Evolutionary conservation across 2,888 invertebrate genomes (phyloP).

Genomic region (Ectobius pallidus): DNA sequence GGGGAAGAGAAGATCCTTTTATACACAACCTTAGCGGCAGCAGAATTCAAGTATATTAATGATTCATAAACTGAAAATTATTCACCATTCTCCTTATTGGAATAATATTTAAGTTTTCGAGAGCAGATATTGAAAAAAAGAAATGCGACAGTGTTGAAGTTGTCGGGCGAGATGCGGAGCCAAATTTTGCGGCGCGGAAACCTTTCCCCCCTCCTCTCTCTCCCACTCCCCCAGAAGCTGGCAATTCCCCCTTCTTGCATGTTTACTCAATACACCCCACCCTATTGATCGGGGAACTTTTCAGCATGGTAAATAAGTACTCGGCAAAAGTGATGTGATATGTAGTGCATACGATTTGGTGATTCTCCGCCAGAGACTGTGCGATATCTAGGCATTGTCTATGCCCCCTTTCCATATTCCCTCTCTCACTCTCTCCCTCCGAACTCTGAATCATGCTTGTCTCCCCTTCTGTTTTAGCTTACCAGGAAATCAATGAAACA

Average conservation of each 20-base stretch:
- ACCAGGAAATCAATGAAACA: slow-evolving; percentile 39
- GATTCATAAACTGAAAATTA: slow-evolving; percentile 39
- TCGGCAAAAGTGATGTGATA: slow-evolving; percentile 47
- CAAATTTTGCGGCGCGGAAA: slow-evolving; percentile 35
- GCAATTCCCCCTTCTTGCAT: no score
- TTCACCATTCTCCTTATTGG: slow-evolving; percentile 32
- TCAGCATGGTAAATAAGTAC: slow-evolving; percentile 48
- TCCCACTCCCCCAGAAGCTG: no score
- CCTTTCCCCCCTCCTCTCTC: slow-evolving; percentile 38
- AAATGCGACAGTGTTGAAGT: no score
- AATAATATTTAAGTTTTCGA: slow-evolving; percentile 38
- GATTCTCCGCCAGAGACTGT: slow-evolving; percentile 43
- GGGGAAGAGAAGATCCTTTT: neutral
- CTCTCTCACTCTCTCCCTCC: slow-evolving; percentile 21
- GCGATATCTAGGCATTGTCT: slow-evolving; percentile 45
- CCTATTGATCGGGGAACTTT: slow-evolving; percentile 45
- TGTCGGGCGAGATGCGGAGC: slow-evolving; percentile 23
- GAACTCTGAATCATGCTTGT: slow-evolving; percentile 16
- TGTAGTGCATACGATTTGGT: slow-evolving; percentile 47
- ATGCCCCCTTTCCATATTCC: slow-evolving; percentile 10
- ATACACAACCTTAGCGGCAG: no score
- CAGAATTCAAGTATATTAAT: slow-evolving; percentile 38
- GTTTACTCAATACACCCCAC: slow-evolving; percentile 47
- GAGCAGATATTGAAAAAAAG: slow-evolving; percentile 12
- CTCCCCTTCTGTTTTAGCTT: slow-evolving; percentile 25